These are phyloP conservation scores for Pomatorhinus ruficollis DNA, from an alignment of 2,113 vertebrate genomes.

Conservation along the genomic window DNA sequence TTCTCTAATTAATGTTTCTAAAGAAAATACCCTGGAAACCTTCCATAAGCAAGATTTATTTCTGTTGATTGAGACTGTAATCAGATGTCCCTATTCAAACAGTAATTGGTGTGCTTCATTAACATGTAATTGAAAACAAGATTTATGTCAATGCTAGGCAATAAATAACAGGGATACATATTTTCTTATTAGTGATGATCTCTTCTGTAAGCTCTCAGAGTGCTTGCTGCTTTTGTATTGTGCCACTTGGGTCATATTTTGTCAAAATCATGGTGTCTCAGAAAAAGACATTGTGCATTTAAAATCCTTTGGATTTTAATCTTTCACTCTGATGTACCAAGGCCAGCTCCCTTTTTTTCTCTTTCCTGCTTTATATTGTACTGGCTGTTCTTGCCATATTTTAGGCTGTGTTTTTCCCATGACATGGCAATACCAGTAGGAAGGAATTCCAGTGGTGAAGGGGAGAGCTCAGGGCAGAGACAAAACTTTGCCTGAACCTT, in stretches of 20 bases:
- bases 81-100: slow-evolving; percentile 74
- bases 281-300: not conserved
- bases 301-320: not conserved
- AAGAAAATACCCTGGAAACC: slow-evolving; percentile 67
- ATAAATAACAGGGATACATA: slow-evolving; percentile 69
- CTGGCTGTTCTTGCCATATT: not conserved
- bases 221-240: slow-evolving; percentile 19
- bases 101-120: slow-evolving; percentile 78
- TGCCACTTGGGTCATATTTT: not conserved
- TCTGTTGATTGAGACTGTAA: slow-evolving; percentile 65
- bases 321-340: not conserved
- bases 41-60: slow-evolving; percentile 73
- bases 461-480: not conserved
- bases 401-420: not conserved
- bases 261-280: not conserved
- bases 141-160: slow-evolving; percentile 67
- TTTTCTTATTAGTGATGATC: slow-evolving; percentile 59
- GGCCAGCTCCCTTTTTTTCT: not conserved
- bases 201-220: not conserved
- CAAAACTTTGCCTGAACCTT: not conserved
- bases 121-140: slow-evolving; percentile 73
- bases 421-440: not conserved
- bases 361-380: not conserved
- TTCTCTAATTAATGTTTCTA: slow-evolving; percentile 72
- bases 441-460: not conserved